Percentiles rank a stretch among this genome's conserved stretches.
phyloP scores from a whole-genome alignment of 2,113 vertebrate genomes.

The Paramormyrops kingsleyae region DNA sequence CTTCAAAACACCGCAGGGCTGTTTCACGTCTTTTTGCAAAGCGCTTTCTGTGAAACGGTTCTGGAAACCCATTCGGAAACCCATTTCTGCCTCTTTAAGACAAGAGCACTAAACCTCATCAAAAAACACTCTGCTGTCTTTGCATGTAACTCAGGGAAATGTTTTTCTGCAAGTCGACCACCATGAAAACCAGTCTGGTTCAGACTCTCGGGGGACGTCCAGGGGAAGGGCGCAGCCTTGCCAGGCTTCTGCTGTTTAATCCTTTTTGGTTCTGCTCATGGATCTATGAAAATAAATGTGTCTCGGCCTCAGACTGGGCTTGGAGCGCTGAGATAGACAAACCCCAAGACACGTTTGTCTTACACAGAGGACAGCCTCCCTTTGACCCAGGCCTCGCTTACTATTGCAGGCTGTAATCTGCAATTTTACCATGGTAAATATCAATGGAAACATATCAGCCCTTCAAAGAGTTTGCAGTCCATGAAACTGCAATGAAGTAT shows the following conservation, averaged over 20 bases:
- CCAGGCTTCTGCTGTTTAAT: neutral
- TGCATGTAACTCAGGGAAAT: constrained; percentile 8
- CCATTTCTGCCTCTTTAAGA: neutral
- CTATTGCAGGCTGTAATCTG: neutral
- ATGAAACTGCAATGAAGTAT: neutral
- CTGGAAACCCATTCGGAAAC: neutral
- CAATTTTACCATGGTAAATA: neutral
- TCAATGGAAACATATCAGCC: neutral
- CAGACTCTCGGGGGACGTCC: neutral
- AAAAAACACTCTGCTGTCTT: neutral
- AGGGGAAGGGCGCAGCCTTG: neutral
- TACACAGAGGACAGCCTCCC: neutral
- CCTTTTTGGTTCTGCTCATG: neutral
- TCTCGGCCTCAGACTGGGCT: neutral
- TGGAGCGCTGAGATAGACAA: neutral
- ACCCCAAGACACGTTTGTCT: neutral
- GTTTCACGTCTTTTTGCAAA: neutral
- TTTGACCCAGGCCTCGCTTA: neutral
- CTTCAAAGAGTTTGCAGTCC: neutral
- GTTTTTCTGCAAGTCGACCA: constrained; percentile 7
- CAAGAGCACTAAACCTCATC: neutral
- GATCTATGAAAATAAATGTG: neutral
- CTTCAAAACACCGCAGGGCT: neutral
- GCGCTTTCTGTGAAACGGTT: neutral
- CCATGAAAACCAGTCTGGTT: constrained; percentile 10